Conservation (phyloP, 2,113 vertebrate species). For the Peromyscus leucopus region DNA sequence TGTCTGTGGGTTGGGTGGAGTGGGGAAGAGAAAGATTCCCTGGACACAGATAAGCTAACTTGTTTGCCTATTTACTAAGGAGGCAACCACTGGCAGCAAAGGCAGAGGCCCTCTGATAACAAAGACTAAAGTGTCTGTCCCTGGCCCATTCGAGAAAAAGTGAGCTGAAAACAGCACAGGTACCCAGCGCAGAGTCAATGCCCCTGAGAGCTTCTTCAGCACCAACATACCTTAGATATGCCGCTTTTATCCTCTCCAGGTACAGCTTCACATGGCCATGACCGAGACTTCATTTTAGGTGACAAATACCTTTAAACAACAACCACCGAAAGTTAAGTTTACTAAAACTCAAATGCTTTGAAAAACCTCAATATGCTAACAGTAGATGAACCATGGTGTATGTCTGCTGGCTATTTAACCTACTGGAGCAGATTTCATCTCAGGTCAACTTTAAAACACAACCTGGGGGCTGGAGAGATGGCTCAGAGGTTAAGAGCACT, state of each 20-base stretch:
- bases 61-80: not conserved
- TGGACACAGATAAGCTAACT: not conserved
- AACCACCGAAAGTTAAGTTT: not conserved
- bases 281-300: conserved; percentile 73
- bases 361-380: conserved; percentile 54
- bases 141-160: conserved; percentile 10
- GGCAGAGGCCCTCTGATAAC: not conserved
- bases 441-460: not conserved
- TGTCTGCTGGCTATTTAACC: not conserved
- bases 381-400: not conserved
- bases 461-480: no score
- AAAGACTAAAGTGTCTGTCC: conserved; percentile 36
- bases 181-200: not conserved
- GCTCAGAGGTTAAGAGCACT: no score
- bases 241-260: conserved; percentile 45
- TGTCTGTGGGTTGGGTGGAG: not conserved
- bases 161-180: not conserved
- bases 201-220: conserved; percentile 23
- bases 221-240: conserved; percentile 78
- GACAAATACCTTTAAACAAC: conserved; percentile 86
- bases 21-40: not conserved
- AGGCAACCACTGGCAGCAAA: not conserved
- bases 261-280: conserved; percentile 29
- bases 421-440: not conserved
- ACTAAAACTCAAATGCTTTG: conserved; percentile 43